A percentile compares a stretch with the other conserved stretches of the same genome.
phyloP scores from a whole-genome alignment of 2,888 invertebrate species.

The Meiosimyza platycephala region DNA sequence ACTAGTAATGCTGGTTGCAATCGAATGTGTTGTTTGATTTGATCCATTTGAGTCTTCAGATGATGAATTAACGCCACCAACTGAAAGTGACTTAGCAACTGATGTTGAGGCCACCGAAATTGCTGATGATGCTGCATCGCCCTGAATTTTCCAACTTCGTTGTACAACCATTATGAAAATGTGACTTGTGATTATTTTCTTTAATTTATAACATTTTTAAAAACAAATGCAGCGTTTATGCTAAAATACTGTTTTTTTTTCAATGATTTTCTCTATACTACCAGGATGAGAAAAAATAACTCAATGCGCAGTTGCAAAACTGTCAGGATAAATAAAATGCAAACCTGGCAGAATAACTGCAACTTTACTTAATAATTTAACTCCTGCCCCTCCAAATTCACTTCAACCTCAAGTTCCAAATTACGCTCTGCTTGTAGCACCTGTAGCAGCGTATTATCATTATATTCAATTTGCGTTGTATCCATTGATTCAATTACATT shows the following conservation, averaged over 20 bases:
- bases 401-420: too few species aligned
- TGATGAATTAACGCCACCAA: slow-evolving; percentile 56
- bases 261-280: slow-evolving; percentile 25
- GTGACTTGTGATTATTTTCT: neutral
- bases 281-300: slow-evolving; percentile 4
- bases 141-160: slow-evolving; percentile 65
- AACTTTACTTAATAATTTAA: too few species aligned
- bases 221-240: neutral
- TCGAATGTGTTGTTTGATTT: slow-evolving; percentile 64
- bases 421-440: too few species aligned
- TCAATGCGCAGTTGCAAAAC: slow-evolving; percentile 38
- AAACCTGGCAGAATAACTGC: too few species aligned
- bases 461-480: too few species aligned
- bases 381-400: too few species aligned
- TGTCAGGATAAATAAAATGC: neutral
- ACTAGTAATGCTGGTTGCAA: slow-evolving; percentile 57
- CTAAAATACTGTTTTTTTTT: slow-evolving; percentile 19
- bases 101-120: slow-evolving; percentile 47
- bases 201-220: neutral
- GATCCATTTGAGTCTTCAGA: slow-evolving; percentile 67
- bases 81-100: slow-evolving; percentile 54
- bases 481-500: too few species aligned
- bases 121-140: slow-evolving; percentile 54
- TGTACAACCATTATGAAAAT: slow-evolving; percentile 63
- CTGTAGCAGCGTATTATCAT: too few species aligned